Evolutionary conservation across 2,888 invertebrate species (phyloP).

Genomic region (Leptothorax acervorum): DNA sequence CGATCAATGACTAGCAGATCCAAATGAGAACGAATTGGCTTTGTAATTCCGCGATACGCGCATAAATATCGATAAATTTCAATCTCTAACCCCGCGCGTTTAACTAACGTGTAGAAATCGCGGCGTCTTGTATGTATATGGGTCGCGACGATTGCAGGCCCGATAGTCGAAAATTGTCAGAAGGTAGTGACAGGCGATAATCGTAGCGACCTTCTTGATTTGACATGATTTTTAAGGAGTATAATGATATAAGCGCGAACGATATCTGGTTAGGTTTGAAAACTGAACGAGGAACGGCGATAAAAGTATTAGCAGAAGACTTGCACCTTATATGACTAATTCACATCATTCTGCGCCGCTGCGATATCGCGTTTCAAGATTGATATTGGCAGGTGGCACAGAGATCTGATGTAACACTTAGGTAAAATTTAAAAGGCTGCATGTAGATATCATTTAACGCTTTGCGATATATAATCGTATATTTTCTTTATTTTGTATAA

Average conservation of each 20-base stretch:
- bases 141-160: conserved; percentile 38
- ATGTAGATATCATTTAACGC: background rate
- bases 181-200: conserved; percentile 43
- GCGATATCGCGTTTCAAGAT: background rate
- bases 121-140: conserved; percentile 29
- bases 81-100: conserved; percentile 33
- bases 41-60: conserved; percentile 8
- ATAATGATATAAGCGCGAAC: conserved; percentile 26
- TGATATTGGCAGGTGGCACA: background rate
- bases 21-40: background rate
- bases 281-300: conserved; percentile 14
- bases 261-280: background rate
- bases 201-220: conserved; percentile 49
- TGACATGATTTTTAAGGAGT: conserved; percentile 50
- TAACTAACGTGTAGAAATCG: conserved; percentile 16
- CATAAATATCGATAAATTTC: conserved; percentile 18
- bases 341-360: background rate
- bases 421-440: background rate
- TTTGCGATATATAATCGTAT: background rate
- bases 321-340: conserved; percentile 19
- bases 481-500: background rate
- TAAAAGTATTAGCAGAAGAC: conserved; percentile 28
- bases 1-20: background rate
- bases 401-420: conserved; percentile 18
- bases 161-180: conserved; percentile 37